phyloP scores from a whole-genome alignment of 2,113 vertebrate genomes.

The Mungos mungo region DNA sequence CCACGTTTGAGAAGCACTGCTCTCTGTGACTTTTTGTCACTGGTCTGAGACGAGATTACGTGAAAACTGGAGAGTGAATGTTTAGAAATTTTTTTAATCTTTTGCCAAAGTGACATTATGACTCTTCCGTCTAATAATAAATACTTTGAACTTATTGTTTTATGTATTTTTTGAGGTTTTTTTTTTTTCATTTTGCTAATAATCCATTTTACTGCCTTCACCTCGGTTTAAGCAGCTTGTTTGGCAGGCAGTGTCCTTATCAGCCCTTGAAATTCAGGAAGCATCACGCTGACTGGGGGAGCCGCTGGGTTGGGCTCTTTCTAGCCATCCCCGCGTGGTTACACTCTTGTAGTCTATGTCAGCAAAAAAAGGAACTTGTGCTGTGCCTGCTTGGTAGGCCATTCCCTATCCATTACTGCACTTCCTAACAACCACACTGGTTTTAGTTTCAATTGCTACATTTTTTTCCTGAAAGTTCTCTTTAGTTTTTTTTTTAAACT shows the following conservation, averaged over 20 bases:
- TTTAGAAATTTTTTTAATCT: neutral
- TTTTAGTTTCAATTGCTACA: neutral
- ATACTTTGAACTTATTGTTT: neutral
- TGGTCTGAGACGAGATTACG: neutral
- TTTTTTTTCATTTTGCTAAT: neutral
- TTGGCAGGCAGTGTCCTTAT: neutral
- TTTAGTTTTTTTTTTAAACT: neutral
- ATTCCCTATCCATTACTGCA: neutral
- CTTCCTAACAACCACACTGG: neutral
- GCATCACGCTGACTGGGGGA: neutral
- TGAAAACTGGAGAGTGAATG: neutral
- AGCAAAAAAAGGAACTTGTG: neutral
- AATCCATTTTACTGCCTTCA: neutral
- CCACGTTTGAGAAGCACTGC: neutral
- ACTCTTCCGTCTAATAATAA: neutral
- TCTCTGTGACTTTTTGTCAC: neutral
- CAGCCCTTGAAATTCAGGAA: neutral
- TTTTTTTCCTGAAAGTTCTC: neutral
- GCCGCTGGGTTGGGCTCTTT: neutral
- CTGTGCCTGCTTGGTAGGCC: neutral
- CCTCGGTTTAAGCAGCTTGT: neutral
- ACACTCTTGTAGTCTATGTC: neutral
- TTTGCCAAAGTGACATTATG: neutral
- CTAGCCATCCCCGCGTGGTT: neutral
- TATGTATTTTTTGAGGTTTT: neutral